Base-by-base conservation (phyloP, 2,888 invertebrate species). In the Phragmatobia fuliginosa region DNA sequence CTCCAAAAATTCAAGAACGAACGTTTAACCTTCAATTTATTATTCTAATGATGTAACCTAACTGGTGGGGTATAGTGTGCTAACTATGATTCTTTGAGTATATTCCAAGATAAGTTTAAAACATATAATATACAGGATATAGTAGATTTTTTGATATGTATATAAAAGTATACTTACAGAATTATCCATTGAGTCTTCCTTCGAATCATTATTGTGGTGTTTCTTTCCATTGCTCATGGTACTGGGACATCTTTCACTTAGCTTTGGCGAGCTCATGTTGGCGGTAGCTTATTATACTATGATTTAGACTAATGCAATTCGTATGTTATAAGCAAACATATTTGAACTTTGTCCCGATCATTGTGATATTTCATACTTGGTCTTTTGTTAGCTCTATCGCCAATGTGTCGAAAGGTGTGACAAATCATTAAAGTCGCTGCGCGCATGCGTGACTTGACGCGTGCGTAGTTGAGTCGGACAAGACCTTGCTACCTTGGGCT, bases 241-340 rank as follows among this genome's bases (percentile, higher is more conserved):
- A 82, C 92, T 94, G 32, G 88, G 85, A 76, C 94, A 94, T 85
- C 92, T 85, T 80, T 93, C 94, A 78, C 88, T 92, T 31, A 93
- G 83, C 79, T 94, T 94, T 6, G 94, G 94, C n/a, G 94, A 95
- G 81, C 92, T 94, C 94, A 94, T 94, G 63, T 66, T 79, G 71
- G 62, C 70, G 33, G 45, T 58, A 21, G 31, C 25, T n/a, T 41
- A 66, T 41, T 28, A 61, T 41, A 63, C 70, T 62, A 32, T 14
- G 28, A 18, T 38, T 49, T 60, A n/a, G 62, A 66, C 62, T 62
- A 14, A 25, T 56, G 58, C 41, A n/a, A 66, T 73, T 45, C 36
- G 5, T 33, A 33, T 76, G 74, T 73, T 81, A 80, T 80, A 77
- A 78, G 21, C 62, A 59, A 63, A 32, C 61, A 38, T 66, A 60